A percentile compares a stretch with the other conserved stretches of the same genome.
Conservation (phyloP, 1,140 invertebrate genomes). For the Cydia amplana region DNA sequence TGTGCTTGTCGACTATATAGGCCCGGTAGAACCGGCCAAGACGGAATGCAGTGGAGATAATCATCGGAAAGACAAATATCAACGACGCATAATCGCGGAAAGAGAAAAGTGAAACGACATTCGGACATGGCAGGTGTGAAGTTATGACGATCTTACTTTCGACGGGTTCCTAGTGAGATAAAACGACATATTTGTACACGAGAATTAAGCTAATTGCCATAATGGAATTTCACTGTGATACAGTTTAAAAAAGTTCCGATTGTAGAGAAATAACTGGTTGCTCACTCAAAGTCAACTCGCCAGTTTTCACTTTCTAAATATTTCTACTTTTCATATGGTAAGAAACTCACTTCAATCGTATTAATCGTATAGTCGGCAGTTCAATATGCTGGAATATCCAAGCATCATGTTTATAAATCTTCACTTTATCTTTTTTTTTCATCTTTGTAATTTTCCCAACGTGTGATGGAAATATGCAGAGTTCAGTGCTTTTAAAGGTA, state of each 20-base stretch:
- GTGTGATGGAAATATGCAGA: not conserved
- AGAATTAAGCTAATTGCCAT: not conserved
- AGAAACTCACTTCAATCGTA: too few species aligned
- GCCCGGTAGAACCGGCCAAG: not conserved
- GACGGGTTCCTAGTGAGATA: not conserved
- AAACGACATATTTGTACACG: constrained; percentile 4
- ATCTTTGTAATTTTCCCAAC: not conserved
- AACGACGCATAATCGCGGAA: constrained; percentile 19
- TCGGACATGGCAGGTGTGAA: constrained; percentile 17
- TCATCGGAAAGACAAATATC: constrained; percentile 24
- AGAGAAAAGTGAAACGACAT: constrained; percentile 32
- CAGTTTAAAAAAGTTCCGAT: not conserved
- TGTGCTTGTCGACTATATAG: not conserved
- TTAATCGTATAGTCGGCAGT: too few species aligned
- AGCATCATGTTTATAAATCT: too few species aligned
- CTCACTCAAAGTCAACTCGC: not conserved
- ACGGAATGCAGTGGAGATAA: not conserved
- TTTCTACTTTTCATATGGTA: not conserved
- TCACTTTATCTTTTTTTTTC: too few species aligned
- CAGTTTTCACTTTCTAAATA: not conserved
- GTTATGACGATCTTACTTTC: constrained; percentile 20
- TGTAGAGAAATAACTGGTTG: not conserved
- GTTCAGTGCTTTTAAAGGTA: not conserved
- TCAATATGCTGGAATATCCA: too few species aligned
- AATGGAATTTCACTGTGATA: not conserved